Base-by-base conservation (phyloP, 2,113 vertebrate genomes). In the Phocoena phocoena region DNA sequence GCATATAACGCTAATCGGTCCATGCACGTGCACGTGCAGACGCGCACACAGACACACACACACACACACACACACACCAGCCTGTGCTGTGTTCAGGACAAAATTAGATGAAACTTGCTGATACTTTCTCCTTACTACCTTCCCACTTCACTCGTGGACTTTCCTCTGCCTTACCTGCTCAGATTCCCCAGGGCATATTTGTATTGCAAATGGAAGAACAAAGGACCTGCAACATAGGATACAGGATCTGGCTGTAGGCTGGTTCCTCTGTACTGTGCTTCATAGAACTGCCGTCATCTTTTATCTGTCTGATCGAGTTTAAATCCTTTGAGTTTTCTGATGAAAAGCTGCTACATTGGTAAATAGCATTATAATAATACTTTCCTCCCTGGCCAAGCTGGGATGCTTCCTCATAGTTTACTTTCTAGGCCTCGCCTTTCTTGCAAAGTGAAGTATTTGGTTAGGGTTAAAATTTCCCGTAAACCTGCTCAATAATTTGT, bases 401-500 rank as follows among this genome's bases (percentile, higher is more conserved):
- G 14, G 25, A 44, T 79, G 21, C 26, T 96, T 94, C 71, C 76
- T 93, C 94, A 74, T 10, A 88, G 74, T 92, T 97, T 92, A 96
- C 38, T 96, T 96, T 89, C 55, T 73, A 83, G 91, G 73, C 85
- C 81, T 93, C 36, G 17, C 31, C n/a, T 81, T 82, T 94, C 77
- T 92, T 86, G 14, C 67, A 89, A 67, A 97, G 77, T 86, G 15
- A 60, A 96, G 26, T 83, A 63, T 73, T 97, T 97, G 97, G 96
- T 96, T 93, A 83, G 65, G 94, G 73, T 95, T 97, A 96, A 83
- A 84, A 89, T 98, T 97, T 97, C 97, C 95, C 93, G 89, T 92
- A 94, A 97, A 97, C 82, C 95, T 86, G 77, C 86, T 97, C 82
- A 97, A 95, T 97, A 93, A 95, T 97, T 96, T 97, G 90, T 96